Evolutionary conservation across 1,140 invertebrate genomes (phyloP), one percentile per base, ranked within the genome.

Genomic region (Cydia strobilella): DNA sequence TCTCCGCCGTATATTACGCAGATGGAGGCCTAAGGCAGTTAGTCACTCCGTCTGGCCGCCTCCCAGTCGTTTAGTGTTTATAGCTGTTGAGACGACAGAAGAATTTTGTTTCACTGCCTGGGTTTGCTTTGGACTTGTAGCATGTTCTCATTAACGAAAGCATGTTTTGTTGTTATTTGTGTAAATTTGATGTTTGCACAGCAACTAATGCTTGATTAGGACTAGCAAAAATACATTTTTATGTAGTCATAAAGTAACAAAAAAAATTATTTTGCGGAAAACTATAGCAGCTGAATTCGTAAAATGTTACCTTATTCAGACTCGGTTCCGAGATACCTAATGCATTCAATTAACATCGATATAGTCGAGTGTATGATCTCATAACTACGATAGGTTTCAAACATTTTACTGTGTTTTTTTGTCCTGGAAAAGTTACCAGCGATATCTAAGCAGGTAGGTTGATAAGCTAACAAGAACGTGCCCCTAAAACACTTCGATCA

Each of bases 1-100:
- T 74, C 82, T 80, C 79, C 79, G 82, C 83, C 86, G 84, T 88
- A 86, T 88, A 86, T 86, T 87, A 86, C 85, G 80, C 81, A 81
- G 84, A 84, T 84, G 83, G 79, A 79, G 83, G 81, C 88, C 84
- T 78, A 73, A 74, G 83, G 86, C 86, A 76, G 78, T 86, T 86
- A 83, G 77, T 81, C 86, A 86, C 84, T 80, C 77, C 59, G 84
- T 75, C 76, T 80, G 85, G 75, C 78, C 79, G 74, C 80, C 82
- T 82, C 82, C 84, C 82, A 84, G 77, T 80, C 82, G 76, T 84
- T 86, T 82, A 83, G 80, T 77, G 74, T 82, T 84, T 77, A 74
- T 78, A 72, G 59, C 74, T 74, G 74, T 45, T 45, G 39, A 72
- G 59, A 62, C 72, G 51, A 75, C 42, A 54, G 51, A 77, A 66